Evolutionary conservation across 2,888 invertebrate genomes (phyloP).

Genomic region (Epiblema foenella): DNA sequence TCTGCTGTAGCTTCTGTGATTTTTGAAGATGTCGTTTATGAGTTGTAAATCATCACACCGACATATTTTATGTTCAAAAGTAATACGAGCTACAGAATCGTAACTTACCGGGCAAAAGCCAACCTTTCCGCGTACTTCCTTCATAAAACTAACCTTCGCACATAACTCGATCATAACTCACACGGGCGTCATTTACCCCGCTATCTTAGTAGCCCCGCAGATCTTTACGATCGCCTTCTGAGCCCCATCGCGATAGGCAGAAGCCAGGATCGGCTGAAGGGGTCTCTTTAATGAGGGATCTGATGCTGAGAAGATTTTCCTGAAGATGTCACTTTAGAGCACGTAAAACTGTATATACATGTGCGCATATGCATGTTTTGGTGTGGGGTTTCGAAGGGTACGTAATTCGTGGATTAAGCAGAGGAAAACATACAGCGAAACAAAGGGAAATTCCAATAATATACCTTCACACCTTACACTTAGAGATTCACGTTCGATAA

Average conservation of each 20-base stretch:
- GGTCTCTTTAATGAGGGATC: conserved; percentile 62
- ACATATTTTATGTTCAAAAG: conserved; percentile 18
- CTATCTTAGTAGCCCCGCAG: conserved; percentile 42
- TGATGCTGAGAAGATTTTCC: conserved; percentile 49
- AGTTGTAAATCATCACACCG: conserved; percentile 19
- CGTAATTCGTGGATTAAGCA: conserved; percentile 20
- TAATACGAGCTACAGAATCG: conserved; percentile 1
- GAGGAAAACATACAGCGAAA: not conserved
- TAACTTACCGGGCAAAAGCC: conserved; percentile 40
- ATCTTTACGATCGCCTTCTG: conserved; percentile 41
- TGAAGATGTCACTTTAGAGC: conserved; percentile 37
- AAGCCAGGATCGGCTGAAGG: conserved; percentile 34
- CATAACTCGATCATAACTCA: conserved; percentile 44
- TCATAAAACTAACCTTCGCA: conserved; percentile 38
- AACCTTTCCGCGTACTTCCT: conserved; percentile 33
- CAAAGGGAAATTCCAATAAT: not conserved
- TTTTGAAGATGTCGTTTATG: conserved; percentile 16
- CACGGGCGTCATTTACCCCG: conserved; percentile 31
- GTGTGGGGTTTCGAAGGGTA: conserved; percentile 24
- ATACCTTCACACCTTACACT: no score
- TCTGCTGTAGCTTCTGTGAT: not conserved
- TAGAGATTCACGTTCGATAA: no score
- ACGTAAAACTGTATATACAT: conserved; percentile 11
- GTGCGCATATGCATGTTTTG: conserved; percentile 14
- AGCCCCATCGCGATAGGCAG: conserved; percentile 37